Conservation (phyloP, 2,888 invertebrate genomes). For the Folsomia manolachei region DNA sequence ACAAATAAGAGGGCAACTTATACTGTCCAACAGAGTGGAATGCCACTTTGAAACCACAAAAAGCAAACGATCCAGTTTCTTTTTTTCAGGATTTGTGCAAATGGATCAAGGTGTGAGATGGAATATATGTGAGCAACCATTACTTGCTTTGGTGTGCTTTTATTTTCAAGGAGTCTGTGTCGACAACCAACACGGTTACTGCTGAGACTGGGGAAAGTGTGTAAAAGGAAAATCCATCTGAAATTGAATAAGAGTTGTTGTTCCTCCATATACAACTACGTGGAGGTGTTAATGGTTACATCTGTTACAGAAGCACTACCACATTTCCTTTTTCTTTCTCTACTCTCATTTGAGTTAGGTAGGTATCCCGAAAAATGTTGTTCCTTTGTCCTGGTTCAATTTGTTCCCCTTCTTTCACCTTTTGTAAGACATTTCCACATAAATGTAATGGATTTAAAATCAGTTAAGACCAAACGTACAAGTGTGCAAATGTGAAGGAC, state of each 20-base stretch:
- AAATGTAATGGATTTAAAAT: too few species aligned
- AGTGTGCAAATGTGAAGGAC: too few species aligned
- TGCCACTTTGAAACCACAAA: not conserved
- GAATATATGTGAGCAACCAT: not conserved
- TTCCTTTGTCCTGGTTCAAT: not conserved
- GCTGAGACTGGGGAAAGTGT: constrained; percentile 1
- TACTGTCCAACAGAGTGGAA: not conserved
- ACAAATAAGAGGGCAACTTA: not conserved
- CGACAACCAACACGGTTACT: not conserved
- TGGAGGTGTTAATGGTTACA: constrained; percentile 17
- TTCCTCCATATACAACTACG: not conserved
- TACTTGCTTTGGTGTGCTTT: not conserved
- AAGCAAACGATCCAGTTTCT: not conserved
- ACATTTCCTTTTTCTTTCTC: not conserved
- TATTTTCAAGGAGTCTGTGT: too few species aligned
- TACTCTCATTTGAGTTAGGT: too few species aligned
- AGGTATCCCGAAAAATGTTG: too few species aligned
- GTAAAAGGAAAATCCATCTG: constrained; percentile 14
- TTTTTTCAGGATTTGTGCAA: not conserved
- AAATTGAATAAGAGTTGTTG: constrained; percentile 11
- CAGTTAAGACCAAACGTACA: too few species aligned
- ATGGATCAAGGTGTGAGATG: too few species aligned
- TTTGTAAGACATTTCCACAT: constrained; percentile 94
- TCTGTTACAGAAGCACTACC: constrained; percentile 8
- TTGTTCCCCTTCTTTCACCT: not conserved